These are phyloP conservation scores for Cebus imitator DNA, from an alignment of 2,113 vertebrate species.

Conservation along the genomic window DNA sequence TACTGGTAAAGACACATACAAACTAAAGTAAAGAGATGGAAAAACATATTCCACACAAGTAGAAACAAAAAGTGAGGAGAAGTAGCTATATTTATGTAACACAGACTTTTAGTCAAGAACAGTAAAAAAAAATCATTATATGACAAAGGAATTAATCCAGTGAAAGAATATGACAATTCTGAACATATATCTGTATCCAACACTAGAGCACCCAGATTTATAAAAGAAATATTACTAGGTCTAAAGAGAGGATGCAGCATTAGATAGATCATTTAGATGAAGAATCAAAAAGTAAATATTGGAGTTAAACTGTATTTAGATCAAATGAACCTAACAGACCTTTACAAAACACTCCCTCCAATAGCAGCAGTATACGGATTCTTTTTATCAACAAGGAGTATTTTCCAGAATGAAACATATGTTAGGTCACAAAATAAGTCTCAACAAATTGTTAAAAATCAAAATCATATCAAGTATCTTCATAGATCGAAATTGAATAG, in stretches of 20 bases:
- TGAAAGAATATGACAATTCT: not conserved
- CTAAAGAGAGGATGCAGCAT: not conserved
- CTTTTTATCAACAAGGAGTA: not conserved
- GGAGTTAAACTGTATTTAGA: too few relatives aligned
- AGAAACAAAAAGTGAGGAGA: not conserved
- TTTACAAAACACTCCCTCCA: not conserved
- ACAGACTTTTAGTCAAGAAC: not conserved
- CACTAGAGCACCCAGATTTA: not conserved
- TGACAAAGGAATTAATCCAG: not conserved
- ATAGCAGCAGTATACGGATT: not conserved
- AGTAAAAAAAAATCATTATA: not conserved
- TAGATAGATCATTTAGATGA: not conserved
- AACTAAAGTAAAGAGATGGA: not conserved
- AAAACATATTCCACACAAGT: not conserved
- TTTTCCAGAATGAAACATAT: not conserved
- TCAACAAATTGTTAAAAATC: not conserved
- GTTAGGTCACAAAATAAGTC: not conserved
- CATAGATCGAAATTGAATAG: not conserved
- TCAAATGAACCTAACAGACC: too few relatives aligned
- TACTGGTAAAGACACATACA: not conserved
- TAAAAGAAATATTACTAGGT: not conserved
- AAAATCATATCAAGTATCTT: not conserved
- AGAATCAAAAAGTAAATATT: not conserved
- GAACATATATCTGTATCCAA: too few relatives aligned
- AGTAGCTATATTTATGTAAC: not conserved